A percentile compares a stretch with the other conserved stretches of the same genome.
Evolutionary conservation across 1,140 invertebrate species (phyloP).

Genomic region (Pristionchus pacificus): DNA sequence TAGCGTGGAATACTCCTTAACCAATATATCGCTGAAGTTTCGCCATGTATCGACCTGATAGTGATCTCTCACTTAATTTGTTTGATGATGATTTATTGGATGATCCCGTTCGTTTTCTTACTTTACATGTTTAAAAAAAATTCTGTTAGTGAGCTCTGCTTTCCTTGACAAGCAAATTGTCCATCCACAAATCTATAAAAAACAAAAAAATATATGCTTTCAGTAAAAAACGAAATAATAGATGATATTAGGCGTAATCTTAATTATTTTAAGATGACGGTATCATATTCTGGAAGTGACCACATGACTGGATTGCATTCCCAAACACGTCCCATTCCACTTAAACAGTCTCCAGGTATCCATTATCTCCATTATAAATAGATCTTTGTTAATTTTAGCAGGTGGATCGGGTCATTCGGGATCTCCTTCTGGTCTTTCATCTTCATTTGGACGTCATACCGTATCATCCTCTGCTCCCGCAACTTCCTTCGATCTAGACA

Average conservation of each 20-base stretch:
- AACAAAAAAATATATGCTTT: not conserved
- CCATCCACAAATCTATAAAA: not conserved
- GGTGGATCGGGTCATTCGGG: constrained; percentile 22
- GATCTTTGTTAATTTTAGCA: not conserved
- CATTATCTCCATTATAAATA: not conserved
- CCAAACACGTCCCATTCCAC: not conserved
- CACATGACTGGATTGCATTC: not conserved
- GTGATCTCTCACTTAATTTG: no score
- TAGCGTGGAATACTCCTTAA: no score
- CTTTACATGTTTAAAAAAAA: not conserved
- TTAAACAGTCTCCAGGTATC: not conserved
- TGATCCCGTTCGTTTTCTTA: not conserved
- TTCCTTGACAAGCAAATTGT: not conserved
- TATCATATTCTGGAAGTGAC: constrained; percentile 5
- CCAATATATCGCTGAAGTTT: no score
- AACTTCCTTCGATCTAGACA: constrained; percentile 1
- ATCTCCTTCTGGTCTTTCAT: constrained; percentile 2
- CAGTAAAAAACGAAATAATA: not conserved
- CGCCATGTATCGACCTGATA: no score
- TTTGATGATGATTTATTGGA: not conserved
- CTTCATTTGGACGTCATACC: not conserved
- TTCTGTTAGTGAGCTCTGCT: not conserved
- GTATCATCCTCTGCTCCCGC: constrained; percentile 15
- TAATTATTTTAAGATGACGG: constrained; percentile 10
- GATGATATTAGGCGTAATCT: not conserved